These are phyloP conservation scores for Corydoras sp. DNA, from an alignment of 2,113 vertebrate species.

Conservation along the genomic window DNA sequence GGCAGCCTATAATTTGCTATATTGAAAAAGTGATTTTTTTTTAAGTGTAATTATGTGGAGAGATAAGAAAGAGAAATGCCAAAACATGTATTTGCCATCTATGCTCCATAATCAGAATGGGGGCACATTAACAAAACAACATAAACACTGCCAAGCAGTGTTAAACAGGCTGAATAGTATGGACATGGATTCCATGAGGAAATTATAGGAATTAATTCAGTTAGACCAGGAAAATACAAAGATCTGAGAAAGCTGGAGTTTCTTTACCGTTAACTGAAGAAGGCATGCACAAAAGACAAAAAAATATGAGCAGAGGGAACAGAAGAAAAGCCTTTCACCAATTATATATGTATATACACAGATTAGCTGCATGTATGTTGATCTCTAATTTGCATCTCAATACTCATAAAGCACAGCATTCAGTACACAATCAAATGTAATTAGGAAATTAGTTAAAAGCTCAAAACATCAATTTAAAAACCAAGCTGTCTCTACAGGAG, in stretches of 20 bases:
- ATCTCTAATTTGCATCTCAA: neutral
- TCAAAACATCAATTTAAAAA: too few species aligned
- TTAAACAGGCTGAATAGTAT: constrained; percentile 38
- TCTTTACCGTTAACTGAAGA: constrained; percentile 74
- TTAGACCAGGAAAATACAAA: constrained; percentile 43
- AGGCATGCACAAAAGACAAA: constrained; percentile 62
- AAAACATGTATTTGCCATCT: constrained; percentile 52
- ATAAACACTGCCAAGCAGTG: constrained; percentile 28
- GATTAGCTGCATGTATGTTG: neutral
- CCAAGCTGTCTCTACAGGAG: too few species aligned
- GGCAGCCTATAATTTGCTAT: neutral
- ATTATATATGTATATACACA: neutral
- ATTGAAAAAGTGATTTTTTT: neutral
- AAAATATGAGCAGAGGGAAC: constrained; percentile 48
- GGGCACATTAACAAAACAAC: constrained; percentile 38
- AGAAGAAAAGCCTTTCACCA: constrained; percentile 27
- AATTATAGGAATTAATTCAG: constrained; percentile 36
- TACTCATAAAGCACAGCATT: neutral
- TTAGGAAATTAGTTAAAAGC: too few species aligned
- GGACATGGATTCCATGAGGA: constrained; percentile 36
- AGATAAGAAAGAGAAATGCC: constrained; percentile 13
- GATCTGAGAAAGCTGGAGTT: constrained; percentile 52
- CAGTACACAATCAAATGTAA: too few species aligned
- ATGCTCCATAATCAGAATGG: constrained; percentile 47
- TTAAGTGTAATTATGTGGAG: too few species aligned